These are phyloP conservation scores for Amblyraja radiata DNA, from an alignment of 2,797 vertebrate genomes.

Conservation along the genomic window DNA sequence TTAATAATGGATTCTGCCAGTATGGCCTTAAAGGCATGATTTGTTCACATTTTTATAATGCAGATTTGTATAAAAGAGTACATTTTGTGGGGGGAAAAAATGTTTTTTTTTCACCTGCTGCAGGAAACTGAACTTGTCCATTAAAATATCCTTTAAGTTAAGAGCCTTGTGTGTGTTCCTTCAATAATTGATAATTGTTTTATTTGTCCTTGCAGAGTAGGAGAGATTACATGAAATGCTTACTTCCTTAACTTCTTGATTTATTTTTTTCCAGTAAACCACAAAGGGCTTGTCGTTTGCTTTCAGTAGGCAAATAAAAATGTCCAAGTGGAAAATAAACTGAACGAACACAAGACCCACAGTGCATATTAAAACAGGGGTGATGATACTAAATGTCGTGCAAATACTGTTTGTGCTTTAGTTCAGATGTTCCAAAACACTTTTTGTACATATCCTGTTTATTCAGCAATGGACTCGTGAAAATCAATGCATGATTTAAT, in stretches of 20 bases:
- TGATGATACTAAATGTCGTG: background rate
- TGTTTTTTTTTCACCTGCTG: conserved; percentile 80
- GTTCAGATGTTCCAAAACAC: background rate
- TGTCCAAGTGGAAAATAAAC: background rate
- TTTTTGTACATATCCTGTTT: background rate
- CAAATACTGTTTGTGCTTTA: background rate
- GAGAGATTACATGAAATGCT: background rate
- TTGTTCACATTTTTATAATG: conserved; percentile 95
- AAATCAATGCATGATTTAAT: background rate
- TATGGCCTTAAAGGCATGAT: conserved; percentile 88
- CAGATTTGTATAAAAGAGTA: conserved; percentile 94
- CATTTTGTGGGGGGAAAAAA: conserved; percentile 76
- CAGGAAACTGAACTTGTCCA: conserved; percentile 94
- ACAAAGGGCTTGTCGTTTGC: background rate
- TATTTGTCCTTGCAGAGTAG: background rate
- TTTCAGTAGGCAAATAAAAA: background rate
- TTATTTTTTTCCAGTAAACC: background rate
- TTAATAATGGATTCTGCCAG: conserved; percentile 88
- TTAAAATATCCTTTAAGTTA: conserved; percentile 75
- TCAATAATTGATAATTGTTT: background rate
- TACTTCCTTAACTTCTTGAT: background rate
- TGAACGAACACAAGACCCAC: background rate
- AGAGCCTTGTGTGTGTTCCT: conserved; percentile 59
- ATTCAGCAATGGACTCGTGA: background rate
- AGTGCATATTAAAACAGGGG: background rate